Percentiles rank a stretch among this genome's conserved stretches.
Conservation (phyloP, 1,140 invertebrate genomes). For the Melipona quadrifasciata region DNA sequence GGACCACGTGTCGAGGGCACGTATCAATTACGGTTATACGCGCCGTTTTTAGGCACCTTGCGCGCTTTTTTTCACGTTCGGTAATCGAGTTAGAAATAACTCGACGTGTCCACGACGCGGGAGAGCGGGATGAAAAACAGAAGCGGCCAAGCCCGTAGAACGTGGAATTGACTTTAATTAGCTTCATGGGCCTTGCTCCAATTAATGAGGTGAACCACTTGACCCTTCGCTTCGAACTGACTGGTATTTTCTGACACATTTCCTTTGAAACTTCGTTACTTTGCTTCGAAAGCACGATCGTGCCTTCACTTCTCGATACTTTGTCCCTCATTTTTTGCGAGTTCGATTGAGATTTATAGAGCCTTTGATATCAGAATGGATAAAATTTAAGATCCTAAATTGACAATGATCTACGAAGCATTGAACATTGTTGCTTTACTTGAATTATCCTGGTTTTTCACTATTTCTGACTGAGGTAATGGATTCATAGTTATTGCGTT, state of each 20-base stretch:
- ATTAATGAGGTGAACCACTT: conserved; percentile 49
- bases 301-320: neutral
- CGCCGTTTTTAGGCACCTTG: conserved; percentile 28
- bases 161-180: conserved; percentile 39
- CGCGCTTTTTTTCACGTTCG: conserved; percentile 26
- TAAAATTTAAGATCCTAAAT: neutral
- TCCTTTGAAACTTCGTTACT: neutral
- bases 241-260: conserved; percentile 35
- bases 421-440: neutral
- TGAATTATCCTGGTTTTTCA: neutral
- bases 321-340: neutral
- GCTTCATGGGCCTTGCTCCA: conserved; percentile 40
- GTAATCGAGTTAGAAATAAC: conserved; percentile 5
- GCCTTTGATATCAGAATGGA: neutral
- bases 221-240: conserved; percentile 28
- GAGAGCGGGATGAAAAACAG: conserved; percentile 22
- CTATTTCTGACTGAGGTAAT: neutral
- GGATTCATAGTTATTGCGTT: neutral
- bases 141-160: conserved; percentile 1
- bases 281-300: neutral
- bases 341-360: neutral
- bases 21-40: conserved; percentile 54
- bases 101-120: neutral
- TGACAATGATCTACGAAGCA: neutral
- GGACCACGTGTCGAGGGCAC: conserved; percentile 62